These are phyloP conservation scores for Oostethus manadensis DNA, from an alignment of 2,113 vertebrate species.

Conservation along the genomic window DNA sequence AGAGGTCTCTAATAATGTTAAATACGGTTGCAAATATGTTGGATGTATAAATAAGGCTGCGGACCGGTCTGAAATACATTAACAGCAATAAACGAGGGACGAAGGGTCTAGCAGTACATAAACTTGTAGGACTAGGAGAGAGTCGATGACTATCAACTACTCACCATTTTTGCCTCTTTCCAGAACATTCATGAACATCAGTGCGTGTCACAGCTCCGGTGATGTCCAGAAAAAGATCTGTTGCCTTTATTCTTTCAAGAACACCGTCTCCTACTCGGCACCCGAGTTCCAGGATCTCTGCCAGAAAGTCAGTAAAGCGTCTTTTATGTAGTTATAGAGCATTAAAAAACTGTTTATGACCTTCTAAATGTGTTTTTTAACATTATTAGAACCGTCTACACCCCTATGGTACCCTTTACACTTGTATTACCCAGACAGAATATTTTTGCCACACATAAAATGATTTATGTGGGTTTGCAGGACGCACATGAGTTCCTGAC, in stretches of 20 bases:
- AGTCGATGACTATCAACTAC: neutral
- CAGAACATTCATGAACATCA: conserved; percentile 14
- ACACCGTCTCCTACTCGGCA: neutral
- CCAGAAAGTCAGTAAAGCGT: conserved; percentile 14
- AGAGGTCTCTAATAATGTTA: no score
- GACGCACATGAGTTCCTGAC: conserved; percentile 23
- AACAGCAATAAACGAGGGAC: no score
- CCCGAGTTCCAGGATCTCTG: conserved; percentile 1
- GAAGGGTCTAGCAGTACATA: no score
- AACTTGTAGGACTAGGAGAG: neutral
- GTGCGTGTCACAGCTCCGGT: neutral
- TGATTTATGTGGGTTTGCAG: conserved; percentile 2
- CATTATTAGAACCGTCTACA: no score
- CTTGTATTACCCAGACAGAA: no score
- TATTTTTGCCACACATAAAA: neutral
- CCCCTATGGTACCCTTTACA: no score
- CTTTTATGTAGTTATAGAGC: no score
- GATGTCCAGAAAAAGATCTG: neutral
- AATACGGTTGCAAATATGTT: no score
- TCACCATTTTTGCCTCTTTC: neutral
- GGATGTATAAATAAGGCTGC: no score
- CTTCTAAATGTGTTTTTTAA: no score
- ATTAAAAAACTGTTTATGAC: no score
- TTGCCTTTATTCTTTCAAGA: conserved; percentile 6
- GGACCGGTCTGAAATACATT: no score